Conservation (phyloP, 2,797 vertebrate species). For the Hypotaenidia philippensis region DNA sequence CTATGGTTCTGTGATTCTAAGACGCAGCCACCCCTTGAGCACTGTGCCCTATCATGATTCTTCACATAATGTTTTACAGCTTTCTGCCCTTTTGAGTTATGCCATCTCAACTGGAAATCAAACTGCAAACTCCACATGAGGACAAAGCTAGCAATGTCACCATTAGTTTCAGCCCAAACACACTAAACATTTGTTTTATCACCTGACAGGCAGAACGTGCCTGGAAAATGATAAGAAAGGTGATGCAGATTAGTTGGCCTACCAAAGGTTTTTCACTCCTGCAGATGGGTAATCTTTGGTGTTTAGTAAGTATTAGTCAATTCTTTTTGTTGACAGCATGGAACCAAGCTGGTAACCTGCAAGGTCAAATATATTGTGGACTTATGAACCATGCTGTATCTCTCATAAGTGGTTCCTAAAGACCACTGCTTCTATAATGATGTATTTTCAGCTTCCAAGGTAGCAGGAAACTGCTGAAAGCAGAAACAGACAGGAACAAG, state of each 20-base stretch:
- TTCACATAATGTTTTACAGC: not conserved
- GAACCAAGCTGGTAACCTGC: not conserved
- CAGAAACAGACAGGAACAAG: not conserved
- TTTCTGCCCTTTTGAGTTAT: not conserved
- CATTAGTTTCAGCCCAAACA: slow-evolving; percentile 32
- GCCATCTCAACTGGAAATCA: not conserved
- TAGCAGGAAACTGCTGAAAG: not conserved
- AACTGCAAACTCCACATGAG: not conserved
- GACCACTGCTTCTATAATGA: not conserved
- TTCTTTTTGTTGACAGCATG: slow-evolving; percentile 16
- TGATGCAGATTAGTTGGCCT: slow-evolving; percentile 36
- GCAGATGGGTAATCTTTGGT: not conserved
- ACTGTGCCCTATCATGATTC: not conserved
- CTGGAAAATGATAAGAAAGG: slow-evolving; percentile 49
- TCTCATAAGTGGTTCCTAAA: not conserved
- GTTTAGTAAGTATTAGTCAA: not conserved
- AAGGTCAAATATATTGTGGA: not conserved
- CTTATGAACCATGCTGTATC: not conserved
- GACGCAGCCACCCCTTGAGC: not conserved
- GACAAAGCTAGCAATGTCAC: not conserved
- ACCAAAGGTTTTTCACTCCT: slow-evolving; percentile 37
- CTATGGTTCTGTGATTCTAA: not conserved
- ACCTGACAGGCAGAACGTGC: slow-evolving; percentile 1
- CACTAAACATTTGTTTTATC: slow-evolving; percentile 30
- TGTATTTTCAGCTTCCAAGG: not conserved